phyloP scores from a whole-genome alignment of 2,888 invertebrate species.

The Dicranocentrus wangi region DNA sequence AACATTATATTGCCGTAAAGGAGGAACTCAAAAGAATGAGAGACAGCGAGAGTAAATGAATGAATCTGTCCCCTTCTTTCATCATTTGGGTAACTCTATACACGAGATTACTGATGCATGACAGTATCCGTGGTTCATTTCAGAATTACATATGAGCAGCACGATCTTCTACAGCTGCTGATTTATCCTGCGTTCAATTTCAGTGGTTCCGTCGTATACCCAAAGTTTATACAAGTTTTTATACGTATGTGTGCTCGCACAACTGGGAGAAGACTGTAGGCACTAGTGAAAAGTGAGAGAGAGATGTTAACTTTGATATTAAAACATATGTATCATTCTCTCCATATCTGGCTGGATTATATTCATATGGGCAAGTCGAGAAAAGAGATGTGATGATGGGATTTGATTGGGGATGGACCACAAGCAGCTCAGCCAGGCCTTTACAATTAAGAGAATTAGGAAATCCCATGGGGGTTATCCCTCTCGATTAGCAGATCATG shows the following conservation, averaged over 20 bases:
- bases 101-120: conserved; percentile 53
- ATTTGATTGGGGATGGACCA: conserved; percentile 63
- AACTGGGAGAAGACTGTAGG: background rate
- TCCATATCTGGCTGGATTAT: too few species aligned
- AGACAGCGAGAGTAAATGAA: conserved; percentile 1
- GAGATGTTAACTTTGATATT: conserved; percentile 27
- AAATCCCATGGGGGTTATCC: conserved; percentile 72
- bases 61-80: conserved; percentile 60
- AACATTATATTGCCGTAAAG: background rate
- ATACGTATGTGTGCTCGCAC: background rate
- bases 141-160: conserved; percentile 51
- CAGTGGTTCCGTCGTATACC: too few species aligned
- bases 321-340: conserved; percentile 5
- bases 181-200: conserved; percentile 35
- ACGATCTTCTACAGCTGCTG: conserved; percentile 53
- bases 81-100: conserved; percentile 43
- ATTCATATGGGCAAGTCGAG: too few species aligned
- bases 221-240: background rate
- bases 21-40: background rate
- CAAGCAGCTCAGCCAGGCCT: conserved; percentile 67
- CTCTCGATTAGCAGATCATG: conserved; percentile 73
- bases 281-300: background rate
- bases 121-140: conserved; percentile 49
- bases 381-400: conserved; percentile 56
- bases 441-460: conserved; percentile 73